These are phyloP conservation scores for Tarsius wallacei DNA, from an alignment of 2,797 vertebrate species.

Conservation along the genomic window DNA sequence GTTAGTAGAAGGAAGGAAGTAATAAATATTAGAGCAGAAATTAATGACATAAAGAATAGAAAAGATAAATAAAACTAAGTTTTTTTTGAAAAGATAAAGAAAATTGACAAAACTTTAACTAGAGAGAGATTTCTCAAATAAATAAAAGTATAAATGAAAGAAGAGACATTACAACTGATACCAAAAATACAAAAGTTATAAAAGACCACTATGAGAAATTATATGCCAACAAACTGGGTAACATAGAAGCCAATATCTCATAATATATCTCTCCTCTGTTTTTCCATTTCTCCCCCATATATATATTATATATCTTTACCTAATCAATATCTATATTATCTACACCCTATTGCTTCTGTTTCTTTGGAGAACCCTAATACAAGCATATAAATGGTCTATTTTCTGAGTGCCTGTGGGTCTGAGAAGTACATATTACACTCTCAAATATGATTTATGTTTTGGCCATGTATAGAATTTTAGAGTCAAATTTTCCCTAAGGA, in stretches of 20 bases:
- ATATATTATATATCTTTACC: not conserved
- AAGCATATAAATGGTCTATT: not conserved
- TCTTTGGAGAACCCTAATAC: not conserved
- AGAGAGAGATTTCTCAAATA: not conserved
- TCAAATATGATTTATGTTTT: conserved; percentile 2
- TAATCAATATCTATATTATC: not conserved
- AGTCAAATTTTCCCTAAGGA: not conserved
- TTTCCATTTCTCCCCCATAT: not conserved
- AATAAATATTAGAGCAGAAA: not conserved
- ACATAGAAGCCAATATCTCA: not conserved
- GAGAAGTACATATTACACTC: not conserved
- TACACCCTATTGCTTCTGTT: not conserved
- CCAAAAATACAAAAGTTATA: not conserved
- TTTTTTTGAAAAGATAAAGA: not conserved
- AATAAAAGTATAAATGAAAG: not conserved
- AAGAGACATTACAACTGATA: not conserved
- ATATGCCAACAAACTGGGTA: not conserved
- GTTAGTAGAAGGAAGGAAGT: not conserved
- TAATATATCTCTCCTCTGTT: not conserved
- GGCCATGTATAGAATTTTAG: not conserved
- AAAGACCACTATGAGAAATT: not conserved
- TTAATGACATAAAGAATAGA: not conserved
- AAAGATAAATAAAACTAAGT: not conserved
- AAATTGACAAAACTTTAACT: not conserved
- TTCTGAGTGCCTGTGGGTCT: not conserved